Percentiles rank a stretch among this genome's conserved stretches.
Evolutionary conservation across 2,888 invertebrate genomes (phyloP).

Genomic region (Dinocampus coccinellae): DNA sequence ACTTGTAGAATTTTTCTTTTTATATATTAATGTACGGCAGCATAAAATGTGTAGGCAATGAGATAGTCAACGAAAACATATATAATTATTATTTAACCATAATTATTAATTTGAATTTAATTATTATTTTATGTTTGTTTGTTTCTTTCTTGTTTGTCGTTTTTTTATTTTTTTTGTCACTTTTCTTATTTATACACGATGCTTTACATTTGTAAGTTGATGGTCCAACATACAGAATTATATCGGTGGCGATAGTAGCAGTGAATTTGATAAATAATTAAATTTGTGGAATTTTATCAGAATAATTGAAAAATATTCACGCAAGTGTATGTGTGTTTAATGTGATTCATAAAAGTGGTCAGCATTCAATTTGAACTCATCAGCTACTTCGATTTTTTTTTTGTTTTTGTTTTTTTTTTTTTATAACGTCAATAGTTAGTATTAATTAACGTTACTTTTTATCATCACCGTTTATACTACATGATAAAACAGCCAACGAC

Average conservation of each 20-base stretch:
- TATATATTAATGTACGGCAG: conserved; percentile 21
- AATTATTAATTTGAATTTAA: conserved; percentile 42
- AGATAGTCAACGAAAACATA: conserved; percentile 20
- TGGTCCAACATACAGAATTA: conserved; percentile 33
- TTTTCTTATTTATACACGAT: conserved; percentile 29
- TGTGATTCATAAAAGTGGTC: conserved; percentile 15
- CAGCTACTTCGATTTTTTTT: conserved; percentile 16
- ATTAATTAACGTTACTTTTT: conserved; percentile 49
- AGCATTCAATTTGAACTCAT: conserved; percentile 37
- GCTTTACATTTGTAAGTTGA: conserved; percentile 38
- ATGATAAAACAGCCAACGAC: conserved; percentile 65
- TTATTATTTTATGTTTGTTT: conserved; percentile 38
- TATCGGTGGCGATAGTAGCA: conserved; percentile 37
- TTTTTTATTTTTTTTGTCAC: too few relatives aligned
- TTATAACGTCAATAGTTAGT: conserved; percentile 37
- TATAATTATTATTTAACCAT: not conserved
- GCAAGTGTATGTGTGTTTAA: conserved; percentile 12
- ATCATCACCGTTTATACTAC: conserved; percentile 56
- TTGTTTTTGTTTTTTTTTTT: too few relatives aligned
- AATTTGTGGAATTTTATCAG: conserved; percentile 31
- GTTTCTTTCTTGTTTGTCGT: too few relatives aligned
- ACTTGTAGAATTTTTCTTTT: conserved; percentile 39
- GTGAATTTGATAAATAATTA: conserved; percentile 25
- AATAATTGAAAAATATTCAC: conserved; percentile 33
- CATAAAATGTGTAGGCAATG: not conserved